Evolutionary conservation across 1,140 invertebrate genomes (phyloP), one percentile per base, ranked within the genome.

Genomic region (Acromyrmex echinatior): DNA sequence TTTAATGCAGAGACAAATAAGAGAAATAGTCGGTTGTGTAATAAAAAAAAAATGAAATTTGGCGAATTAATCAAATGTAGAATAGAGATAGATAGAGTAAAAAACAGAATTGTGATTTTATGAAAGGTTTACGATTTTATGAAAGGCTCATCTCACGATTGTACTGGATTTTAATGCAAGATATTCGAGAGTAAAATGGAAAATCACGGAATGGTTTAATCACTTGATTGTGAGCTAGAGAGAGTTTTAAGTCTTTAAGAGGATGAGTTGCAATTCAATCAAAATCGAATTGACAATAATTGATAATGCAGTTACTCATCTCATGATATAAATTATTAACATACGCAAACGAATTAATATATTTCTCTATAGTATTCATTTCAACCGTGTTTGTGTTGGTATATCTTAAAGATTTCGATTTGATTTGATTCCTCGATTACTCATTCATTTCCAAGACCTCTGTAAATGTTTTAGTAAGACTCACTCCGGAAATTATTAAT

Each of bases 201-300:
- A 89, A 82, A 35, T 90, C 79, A 89, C 74, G 62, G 71, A 51
- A 87, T 86, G 63, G 81, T 86, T 86, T 89, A 86, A 89, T 86
- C 70, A 28, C 58, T 9, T 53, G 21, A 90, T 35, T 35, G 31
- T 35, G 6, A 35, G 31, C 35, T 18, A 35, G 62, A 86, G 9
- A 49, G 51, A 78, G 12, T 16, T 77, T 25, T 53, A 79, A 74
- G 10, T 1, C 35, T 65, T 60, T 4, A 16, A 45, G 35, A 49
- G 39, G 35, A 28, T 6, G 3, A n/a, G 25, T 62, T 45, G 14
- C 21, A 45, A 78, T 39, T n/a, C 62, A 86, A 86, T 84, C 21
- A 76, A 63, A 84, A 51, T 51, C n/a, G 9, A 63, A 77, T 53
- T 76, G 18, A 31, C 16, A 60, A 49, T 21, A 84, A 76, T 65